Evolutionary conservation across 2,113 vertebrate genomes (phyloP).

Genomic region (Heliornis fulica): DNA sequence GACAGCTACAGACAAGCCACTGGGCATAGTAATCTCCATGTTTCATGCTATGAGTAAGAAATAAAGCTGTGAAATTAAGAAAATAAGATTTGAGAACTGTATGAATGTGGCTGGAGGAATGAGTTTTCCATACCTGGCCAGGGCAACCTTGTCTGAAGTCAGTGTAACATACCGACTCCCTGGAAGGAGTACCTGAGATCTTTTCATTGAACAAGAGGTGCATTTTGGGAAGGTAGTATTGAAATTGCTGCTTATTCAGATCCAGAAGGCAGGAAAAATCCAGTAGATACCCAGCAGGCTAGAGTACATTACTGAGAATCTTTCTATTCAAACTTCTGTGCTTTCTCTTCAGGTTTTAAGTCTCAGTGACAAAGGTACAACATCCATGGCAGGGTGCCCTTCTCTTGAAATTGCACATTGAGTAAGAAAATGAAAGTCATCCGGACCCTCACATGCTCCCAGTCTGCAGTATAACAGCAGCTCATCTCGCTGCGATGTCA

Average conservation of each 20-base stretch:
- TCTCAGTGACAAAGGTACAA: not conserved
- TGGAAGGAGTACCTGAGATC: not conserved
- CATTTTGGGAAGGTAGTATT: not conserved
- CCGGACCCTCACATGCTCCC: not conserved
- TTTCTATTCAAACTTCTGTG: not conserved
- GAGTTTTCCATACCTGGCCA: rapidly evolving
- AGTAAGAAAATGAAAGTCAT: not conserved
- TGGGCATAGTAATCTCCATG: not conserved
- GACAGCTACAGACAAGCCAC: not conserved
- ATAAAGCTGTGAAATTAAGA: not conserved
- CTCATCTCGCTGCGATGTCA: not conserved
- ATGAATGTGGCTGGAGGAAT: not conserved
- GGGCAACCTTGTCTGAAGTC: not conserved
- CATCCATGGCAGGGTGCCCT: not conserved
- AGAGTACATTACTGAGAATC: not conserved
- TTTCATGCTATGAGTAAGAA: not conserved
- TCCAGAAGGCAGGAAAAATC: not conserved
- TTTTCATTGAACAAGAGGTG: not conserved
- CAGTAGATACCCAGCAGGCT: not conserved
- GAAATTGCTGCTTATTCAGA: not conserved
- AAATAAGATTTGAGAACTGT: not conserved
- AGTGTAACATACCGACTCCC: not conserved
- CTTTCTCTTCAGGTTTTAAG: not conserved
- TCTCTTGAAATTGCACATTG: not conserved
- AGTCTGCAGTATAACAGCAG: not conserved